Evolutionary conservation across 2,888 invertebrate genomes (phyloP).

Genomic region (Drosophila meridionalis): DNA sequence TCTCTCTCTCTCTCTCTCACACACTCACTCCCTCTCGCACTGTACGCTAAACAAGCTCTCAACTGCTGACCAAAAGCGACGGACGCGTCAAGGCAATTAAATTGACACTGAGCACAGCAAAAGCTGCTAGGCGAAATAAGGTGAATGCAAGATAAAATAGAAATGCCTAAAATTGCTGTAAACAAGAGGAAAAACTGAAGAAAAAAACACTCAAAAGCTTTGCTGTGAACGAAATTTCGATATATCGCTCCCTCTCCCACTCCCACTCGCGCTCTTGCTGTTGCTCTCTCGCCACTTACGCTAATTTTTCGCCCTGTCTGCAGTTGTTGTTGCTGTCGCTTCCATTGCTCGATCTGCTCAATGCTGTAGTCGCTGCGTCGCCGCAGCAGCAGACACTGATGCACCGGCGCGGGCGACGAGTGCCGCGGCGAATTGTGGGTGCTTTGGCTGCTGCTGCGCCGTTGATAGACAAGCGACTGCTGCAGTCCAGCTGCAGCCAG

Average conservation of each 20-base stretch:
- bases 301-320: constrained; percentile 67
- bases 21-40: constrained; percentile 6
- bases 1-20: constrained; percentile 8
- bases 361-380: constrained; percentile 81
- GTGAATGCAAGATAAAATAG: constrained; percentile 22
- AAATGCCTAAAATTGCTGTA: constrained; percentile 13
- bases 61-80: constrained; percentile 39
- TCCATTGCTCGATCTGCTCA: constrained; percentile 76
- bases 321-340: constrained; percentile 63
- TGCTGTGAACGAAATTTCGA: neutral
- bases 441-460: constrained; percentile 52
- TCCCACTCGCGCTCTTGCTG: constrained; percentile 2
- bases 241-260: neutral
- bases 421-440: constrained; percentile 66
- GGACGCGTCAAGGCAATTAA: constrained; percentile 45
- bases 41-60: neutral
- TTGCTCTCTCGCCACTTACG: constrained; percentile 52
- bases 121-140: constrained; percentile 37
- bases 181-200: neutral
- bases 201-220: constrained; percentile 29
- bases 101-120: constrained; percentile 33
- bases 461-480: constrained; percentile 73
- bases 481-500: constrained; percentile 52
- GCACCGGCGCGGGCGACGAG: constrained; percentile 68
- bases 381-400: constrained; percentile 78